Evolutionary conservation across 1,140 invertebrate genomes (phyloP).

Genomic region (Colletes gigas): DNA sequence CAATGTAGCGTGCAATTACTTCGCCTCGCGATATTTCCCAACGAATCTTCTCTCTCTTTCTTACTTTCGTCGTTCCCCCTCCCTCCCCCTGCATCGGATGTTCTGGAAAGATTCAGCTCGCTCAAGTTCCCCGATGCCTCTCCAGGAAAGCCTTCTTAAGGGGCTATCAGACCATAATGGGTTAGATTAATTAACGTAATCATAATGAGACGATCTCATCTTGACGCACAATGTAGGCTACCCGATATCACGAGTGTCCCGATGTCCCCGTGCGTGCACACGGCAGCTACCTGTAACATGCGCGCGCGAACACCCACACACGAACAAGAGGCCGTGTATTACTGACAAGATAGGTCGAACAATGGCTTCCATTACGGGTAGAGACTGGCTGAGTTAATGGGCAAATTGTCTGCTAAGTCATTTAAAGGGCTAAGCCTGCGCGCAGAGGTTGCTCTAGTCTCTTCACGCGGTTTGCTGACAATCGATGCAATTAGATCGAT

Average conservation of each 20-base stretch:
- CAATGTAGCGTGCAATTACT: constrained; percentile 3
- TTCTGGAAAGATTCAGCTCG: background rate
- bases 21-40: background rate
- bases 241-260: constrained; percentile 70
- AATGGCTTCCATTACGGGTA: constrained; percentile 78
- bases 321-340: constrained; percentile 66
- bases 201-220: constrained; percentile 77
- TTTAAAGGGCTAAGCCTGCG: constrained; percentile 74
- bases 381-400: constrained; percentile 76
- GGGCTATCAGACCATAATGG: constrained; percentile 61
- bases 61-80: background rate
- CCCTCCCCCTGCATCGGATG: background rate
- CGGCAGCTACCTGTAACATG: constrained; percentile 62
- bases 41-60: background rate
- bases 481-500: constrained; percentile 66
- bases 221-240: constrained; percentile 74
- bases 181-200: constrained; percentile 79
- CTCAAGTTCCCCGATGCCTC: background rate
- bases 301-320: constrained; percentile 44
- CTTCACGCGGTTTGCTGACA: constrained; percentile 64
- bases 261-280: constrained; percentile 66
- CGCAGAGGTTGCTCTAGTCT: constrained; percentile 53
- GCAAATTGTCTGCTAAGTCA: constrained; percentile 77
- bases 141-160: constrained; percentile 51
- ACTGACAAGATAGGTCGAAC: constrained; percentile 78